A percentile compares a stretch with the other conserved stretches of the same genome.
phyloP scores from a whole-genome alignment of 2,797 vertebrate species.

The Poecilia wingei region DNA sequence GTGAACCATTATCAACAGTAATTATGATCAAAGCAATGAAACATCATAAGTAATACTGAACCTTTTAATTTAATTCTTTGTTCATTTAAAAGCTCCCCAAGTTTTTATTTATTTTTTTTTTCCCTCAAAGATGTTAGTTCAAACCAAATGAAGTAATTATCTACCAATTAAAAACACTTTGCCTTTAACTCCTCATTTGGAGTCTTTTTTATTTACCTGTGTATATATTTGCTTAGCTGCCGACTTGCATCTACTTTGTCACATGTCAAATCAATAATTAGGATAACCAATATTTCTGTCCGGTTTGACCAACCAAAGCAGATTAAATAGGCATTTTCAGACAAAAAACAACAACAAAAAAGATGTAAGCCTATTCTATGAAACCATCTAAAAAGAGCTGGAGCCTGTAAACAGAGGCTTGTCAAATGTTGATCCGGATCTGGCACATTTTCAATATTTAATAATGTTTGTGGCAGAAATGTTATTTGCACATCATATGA shows the following conservation, averaged over 20 bases:
- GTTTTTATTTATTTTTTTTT: not conserved
- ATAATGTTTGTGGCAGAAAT: constrained; percentile 27
- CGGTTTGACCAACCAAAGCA: not conserved
- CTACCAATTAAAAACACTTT: not conserved
- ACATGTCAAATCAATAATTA: not conserved
- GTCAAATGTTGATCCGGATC: not conserved
- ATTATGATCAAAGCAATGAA: constrained; percentile 1
- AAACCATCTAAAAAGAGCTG: not conserved
- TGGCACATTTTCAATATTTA: constrained; percentile 11
- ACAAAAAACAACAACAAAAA: not conserved
- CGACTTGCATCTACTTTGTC: not conserved
- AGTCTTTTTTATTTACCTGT: not conserved
- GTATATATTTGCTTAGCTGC: not conserved
- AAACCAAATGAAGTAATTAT: not conserved
- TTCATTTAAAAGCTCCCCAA: not conserved
- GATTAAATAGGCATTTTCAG: not conserved
- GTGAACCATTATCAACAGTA: not conserved
- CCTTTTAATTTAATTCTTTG: not conserved
- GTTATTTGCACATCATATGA: constrained; percentile 23
- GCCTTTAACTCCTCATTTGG: not conserved
- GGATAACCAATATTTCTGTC: not conserved
- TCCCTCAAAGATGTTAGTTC: not conserved
- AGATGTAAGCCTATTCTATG: not conserved
- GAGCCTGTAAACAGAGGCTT: not conserved
- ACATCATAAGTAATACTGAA: not conserved